Evolutionary conservation across 2,888 invertebrate species (phyloP).

Genomic region (Pristionchus maxplancki): DNA sequence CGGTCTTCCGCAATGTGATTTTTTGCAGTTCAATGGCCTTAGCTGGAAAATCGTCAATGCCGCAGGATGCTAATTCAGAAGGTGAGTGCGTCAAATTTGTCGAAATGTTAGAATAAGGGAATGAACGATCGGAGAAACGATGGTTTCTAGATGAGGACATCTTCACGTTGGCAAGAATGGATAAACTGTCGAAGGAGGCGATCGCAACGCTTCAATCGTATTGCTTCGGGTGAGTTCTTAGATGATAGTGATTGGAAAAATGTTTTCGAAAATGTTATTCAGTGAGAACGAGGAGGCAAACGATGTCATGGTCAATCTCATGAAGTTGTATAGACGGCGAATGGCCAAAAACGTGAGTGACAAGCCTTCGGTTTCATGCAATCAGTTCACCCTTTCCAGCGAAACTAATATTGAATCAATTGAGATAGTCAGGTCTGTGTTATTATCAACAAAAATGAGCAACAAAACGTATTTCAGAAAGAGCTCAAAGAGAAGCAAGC

Average conservation of each 20-base stretch:
- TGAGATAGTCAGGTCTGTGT: too few relatives aligned
- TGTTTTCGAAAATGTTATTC: not conserved
- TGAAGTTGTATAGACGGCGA: not conserved
- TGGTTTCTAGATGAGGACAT: too few relatives aligned
- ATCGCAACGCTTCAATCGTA: not conserved
- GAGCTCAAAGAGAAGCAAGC: not conserved
- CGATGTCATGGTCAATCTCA: not conserved
- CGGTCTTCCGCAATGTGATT: too few relatives aligned
- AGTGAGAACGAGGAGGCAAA: not conserved
- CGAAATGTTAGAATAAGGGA: too few relatives aligned
- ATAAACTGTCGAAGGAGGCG: not conserved
- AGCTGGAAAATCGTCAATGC: too few relatives aligned
- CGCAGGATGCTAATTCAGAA: too few relatives aligned
- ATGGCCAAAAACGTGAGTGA: not conserved
- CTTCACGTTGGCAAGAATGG: not conserved
- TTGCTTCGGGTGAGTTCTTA: not conserved
- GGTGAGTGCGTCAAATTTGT: too few relatives aligned
- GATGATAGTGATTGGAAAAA: not conserved
- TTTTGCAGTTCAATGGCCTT: too few relatives aligned
- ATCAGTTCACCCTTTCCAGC: too few relatives aligned
- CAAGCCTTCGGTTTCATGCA: too few relatives aligned
- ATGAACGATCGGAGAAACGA: too few relatives aligned
- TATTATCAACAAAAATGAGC: too few relatives aligned
- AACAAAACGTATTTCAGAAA: not conserved
- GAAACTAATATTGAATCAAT: not conserved